Evolutionary conservation across 2,113 vertebrate genomes (phyloP), one percentile per base, ranked within the genome.

Genomic region (Bubo scandiacus): DNA sequence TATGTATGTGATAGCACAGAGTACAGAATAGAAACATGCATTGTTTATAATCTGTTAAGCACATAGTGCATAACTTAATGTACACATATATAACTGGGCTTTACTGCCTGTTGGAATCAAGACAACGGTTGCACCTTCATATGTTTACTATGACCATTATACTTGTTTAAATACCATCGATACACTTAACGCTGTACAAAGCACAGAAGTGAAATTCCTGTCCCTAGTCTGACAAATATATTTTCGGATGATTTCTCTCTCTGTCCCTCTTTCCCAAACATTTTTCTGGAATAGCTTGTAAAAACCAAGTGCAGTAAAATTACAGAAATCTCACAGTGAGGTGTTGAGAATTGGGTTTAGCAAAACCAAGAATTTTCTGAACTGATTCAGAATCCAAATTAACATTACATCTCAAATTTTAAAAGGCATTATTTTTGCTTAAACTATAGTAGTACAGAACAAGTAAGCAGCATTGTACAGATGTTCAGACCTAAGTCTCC

Each of bases 141-240:
- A 14, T 23, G 36, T 49, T 84, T 61, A 30, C 43, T 42, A 1
- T 71, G 57, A 51, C 29, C 61, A 8, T 7, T 45, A 38, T 23
- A 25, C 6, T 2, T 58, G 38, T 25, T 34, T 59, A 21, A 68
- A 19, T 38, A 49, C 40, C 36, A 52, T 55, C 61, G 38, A 3
- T 38, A 30, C 0, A 0, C 27, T 26, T 16, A 38, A 43, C 4
- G 2, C 40, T 58, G 22, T 85, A 66, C 45, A 59, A 83, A 90
- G 59, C 74, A 74, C 49, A 65, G n/a, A 57, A 88, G 7, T 15
- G 6, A 81, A 58, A 20, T 70, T 80, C 32, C 84, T 13, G 3
- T 27, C 58, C 23, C 49, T 65, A 29, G n/a, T 42, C 36, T 90
- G 30, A 73, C 34, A 66, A 20, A 38, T 29, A 1, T 0, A 40